phyloP scores from a whole-genome alignment of 37 sponge, comb jelly and placozoan species.

The Lycopodina hypogea region DNA sequence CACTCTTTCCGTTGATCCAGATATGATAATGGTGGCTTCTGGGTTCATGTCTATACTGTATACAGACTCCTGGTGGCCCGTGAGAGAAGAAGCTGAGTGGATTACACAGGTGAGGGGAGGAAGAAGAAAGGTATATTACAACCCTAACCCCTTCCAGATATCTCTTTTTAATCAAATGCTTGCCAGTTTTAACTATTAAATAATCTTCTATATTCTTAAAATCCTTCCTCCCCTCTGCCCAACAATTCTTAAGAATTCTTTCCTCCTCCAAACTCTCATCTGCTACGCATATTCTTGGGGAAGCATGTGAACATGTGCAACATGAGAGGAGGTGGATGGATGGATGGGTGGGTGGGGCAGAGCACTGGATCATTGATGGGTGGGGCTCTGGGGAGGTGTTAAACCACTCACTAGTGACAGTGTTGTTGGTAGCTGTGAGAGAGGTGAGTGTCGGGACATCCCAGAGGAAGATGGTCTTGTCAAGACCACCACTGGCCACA shows the following conservation, averaged over 20 bases:
- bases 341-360: no score
- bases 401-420: slow-evolving; percentile 83
- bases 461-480: slow-evolving; percentile 82
- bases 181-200: no score
- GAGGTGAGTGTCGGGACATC: slow-evolving; percentile 78
- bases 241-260: no score
- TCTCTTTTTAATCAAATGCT: no score
- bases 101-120: no score
- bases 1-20: slow-evolving; percentile 92
- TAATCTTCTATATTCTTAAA: background rate
- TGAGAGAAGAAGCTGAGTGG: slow-evolving; percentile 40
- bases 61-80: slow-evolving; percentile 89
- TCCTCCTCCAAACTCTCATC: no score
- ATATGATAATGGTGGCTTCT: slow-evolving; percentile 70
- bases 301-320: no score
- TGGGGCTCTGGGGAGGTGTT: no score
- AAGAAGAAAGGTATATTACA: background rate
- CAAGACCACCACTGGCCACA: slow-evolving; percentile 90
- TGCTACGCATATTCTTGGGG: no score
- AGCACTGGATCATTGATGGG: no score
- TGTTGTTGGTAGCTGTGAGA: slow-evolving; percentile 79
- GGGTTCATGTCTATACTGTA: slow-evolving; percentile 82
- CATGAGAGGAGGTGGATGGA: no score
- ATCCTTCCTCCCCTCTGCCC: background rate
- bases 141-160: background rate